Evolutionary conservation across 2,888 invertebrate species (phyloP).

Genomic region (Hartigia nigra): DNA sequence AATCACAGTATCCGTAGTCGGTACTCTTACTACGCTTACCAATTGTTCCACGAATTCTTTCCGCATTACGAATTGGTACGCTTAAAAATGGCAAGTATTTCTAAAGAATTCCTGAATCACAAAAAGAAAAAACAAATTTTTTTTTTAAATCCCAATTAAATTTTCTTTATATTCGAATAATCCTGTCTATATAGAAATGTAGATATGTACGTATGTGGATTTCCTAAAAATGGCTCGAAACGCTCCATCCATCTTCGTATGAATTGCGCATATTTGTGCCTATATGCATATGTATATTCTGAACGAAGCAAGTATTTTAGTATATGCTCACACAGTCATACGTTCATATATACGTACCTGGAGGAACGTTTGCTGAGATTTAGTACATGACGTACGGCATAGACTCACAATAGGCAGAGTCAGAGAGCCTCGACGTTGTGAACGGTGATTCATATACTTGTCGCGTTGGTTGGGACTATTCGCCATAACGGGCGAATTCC

Average conservation of each 20-base stretch:
- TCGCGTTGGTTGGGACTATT: conserved; percentile 14
- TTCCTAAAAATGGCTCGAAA: background rate
- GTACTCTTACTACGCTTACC: background rate
- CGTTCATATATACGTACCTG: background rate
- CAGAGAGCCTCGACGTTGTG: conserved; percentile 7
- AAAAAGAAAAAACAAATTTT: too few relatives aligned
- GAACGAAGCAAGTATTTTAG: background rate
- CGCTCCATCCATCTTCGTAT: background rate
- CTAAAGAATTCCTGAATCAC: background rate
- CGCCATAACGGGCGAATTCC: conserved; percentile 19
- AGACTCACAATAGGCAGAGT: conserved; percentile 10
- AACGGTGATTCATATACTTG: conserved; percentile 24
- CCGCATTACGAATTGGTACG: background rate
- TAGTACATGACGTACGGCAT: background rate
- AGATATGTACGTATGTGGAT: too few relatives aligned
- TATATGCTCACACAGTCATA: background rate
- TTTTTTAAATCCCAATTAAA: background rate
- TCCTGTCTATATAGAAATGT: background rate
- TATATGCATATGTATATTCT: too few relatives aligned
- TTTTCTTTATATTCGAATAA: background rate
- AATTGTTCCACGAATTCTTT: background rate
- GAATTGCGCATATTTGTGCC: background rate
- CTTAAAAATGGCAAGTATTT: background rate
- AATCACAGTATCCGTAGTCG: background rate
- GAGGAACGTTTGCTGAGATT: background rate